A percentile compares a stretch with the other conserved stretches of the same genome.
Conservation (phyloP, 2,888 invertebrate genomes). For the Lasioglossum pauxillum region DNA sequence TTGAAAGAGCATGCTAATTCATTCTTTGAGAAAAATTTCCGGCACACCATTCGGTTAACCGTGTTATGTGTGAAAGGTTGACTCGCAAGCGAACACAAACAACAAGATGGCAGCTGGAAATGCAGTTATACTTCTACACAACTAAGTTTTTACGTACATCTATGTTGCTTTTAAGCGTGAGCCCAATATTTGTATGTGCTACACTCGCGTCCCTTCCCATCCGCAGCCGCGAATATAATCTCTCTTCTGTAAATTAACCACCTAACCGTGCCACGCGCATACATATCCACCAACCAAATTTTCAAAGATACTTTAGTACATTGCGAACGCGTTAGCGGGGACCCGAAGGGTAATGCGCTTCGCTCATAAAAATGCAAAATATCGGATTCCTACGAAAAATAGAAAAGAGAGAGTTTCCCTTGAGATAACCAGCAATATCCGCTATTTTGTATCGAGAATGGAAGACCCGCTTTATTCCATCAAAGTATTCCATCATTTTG, state of each 20-base stretch:
- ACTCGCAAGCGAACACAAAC: conserved; percentile 13
- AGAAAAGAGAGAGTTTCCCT: neutral
- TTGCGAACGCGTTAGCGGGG: neutral
- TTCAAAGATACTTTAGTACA: conserved; percentile 26
- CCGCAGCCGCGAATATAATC: conserved; percentile 41
- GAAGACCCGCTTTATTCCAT: neutral
- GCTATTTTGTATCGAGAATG: neutral
- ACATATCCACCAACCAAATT: conserved; percentile 21
- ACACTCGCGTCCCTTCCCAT: conserved; percentile 13
- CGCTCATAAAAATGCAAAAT: conserved; percentile 33
- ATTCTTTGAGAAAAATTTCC: neutral
- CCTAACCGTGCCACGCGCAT: neutral
- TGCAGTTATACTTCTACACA: conserved; percentile 23
- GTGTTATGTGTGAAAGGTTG: conserved; percentile 14
- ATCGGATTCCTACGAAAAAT: conserved; percentile 5
- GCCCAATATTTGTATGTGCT: conserved; percentile 48
- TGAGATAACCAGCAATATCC: neutral
- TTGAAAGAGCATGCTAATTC: conserved; percentile 16
- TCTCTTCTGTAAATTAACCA: conserved; percentile 39
- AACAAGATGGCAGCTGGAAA: conserved; percentile 10
- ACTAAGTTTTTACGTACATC: conserved; percentile 37
- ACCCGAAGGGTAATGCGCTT: conserved; percentile 22
- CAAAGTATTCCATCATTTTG: too few species aligned
- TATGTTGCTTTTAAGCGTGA: conserved; percentile 50
- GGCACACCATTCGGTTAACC: conserved; percentile 12